Conservation (phyloP, 1,140 invertebrate genomes). For the Oryzaephilus surinamensis region DNA sequence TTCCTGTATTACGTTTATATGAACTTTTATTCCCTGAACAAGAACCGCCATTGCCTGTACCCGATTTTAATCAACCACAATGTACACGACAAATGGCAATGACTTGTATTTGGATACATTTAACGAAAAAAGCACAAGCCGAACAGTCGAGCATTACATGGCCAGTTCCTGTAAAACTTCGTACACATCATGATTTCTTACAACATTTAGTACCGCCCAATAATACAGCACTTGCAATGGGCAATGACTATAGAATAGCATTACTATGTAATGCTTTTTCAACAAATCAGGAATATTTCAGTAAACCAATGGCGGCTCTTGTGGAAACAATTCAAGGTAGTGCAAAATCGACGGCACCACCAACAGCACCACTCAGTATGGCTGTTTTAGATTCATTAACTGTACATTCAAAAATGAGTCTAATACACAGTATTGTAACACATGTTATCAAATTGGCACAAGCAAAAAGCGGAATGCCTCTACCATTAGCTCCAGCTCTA, state of each 20-base stretch:
- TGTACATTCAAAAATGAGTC: constrained; percentile 93
- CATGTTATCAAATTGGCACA: constrained; percentile 82
- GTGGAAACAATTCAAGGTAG: constrained; percentile 80
- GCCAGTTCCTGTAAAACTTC: constrained; percentile 71
- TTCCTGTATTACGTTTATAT: constrained; percentile 84
- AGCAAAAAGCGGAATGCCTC: constrained; percentile 64
- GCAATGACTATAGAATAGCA: constrained; percentile 79
- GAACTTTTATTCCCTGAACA: constrained; percentile 88
- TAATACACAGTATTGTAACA: constrained; percentile 90
- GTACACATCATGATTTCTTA: constrained; percentile 79
- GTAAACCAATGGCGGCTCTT: constrained; percentile 41
- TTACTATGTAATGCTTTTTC: constrained; percentile 92
- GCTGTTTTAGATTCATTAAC: constrained; percentile 85
- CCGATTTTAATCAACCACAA: constrained; percentile 75
- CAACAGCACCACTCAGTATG: constrained; percentile 82
- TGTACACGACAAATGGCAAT: constrained; percentile 88
- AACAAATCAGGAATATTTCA: constrained; percentile 71
- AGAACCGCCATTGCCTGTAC: constrained; percentile 76
- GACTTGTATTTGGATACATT: constrained; percentile 93
- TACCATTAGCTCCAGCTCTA: constrained; percentile 78
- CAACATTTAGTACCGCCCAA: constrained; percentile 70
- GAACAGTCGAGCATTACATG: constrained; percentile 33
- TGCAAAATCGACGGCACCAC: constrained; percentile 48
- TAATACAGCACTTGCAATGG: constrained; percentile 52
- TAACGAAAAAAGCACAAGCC: constrained; percentile 76